These are phyloP conservation scores for Bryconaethiops microstoma DNA, from an alignment of 2,797 vertebrate species.

Conservation along the genomic window DNA sequence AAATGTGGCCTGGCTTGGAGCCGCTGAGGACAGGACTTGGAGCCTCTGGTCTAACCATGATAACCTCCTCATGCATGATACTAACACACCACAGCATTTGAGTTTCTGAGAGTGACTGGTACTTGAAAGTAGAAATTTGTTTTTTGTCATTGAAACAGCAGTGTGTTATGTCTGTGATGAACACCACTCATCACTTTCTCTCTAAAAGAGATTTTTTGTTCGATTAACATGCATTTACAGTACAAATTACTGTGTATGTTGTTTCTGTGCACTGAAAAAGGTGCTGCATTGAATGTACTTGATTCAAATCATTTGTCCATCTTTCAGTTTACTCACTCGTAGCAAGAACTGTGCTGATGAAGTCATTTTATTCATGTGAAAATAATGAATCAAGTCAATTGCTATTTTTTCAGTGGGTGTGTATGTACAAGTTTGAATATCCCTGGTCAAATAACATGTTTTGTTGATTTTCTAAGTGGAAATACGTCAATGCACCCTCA, in stretches of 20 bases:
- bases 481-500: no score
- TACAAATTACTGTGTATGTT: constrained; percentile 22
- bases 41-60: constrained; percentile 39
- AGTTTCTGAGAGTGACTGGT: constrained; percentile 19
- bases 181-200: constrained; percentile 7
- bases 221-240: constrained; percentile 24
- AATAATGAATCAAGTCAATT: not conserved
- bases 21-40: not conserved
- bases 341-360: not conserved
- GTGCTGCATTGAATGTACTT: not conserved
- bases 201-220: not conserved
- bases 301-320: not conserved
- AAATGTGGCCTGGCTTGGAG: not conserved
- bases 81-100: constrained; percentile 41
- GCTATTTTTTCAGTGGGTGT: not conserved
- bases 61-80: constrained; percentile 48
- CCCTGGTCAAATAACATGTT: no score
- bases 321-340: not conserved
- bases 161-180: constrained; percentile 17
- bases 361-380: not conserved
- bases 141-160: not conserved
- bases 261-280: not conserved
- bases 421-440: not conserved
- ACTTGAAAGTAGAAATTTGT: not conserved
- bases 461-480: no score